Base-by-base conservation (phyloP, 2,888 invertebrate genomes). In the Pediacus dermestoides region DNA sequence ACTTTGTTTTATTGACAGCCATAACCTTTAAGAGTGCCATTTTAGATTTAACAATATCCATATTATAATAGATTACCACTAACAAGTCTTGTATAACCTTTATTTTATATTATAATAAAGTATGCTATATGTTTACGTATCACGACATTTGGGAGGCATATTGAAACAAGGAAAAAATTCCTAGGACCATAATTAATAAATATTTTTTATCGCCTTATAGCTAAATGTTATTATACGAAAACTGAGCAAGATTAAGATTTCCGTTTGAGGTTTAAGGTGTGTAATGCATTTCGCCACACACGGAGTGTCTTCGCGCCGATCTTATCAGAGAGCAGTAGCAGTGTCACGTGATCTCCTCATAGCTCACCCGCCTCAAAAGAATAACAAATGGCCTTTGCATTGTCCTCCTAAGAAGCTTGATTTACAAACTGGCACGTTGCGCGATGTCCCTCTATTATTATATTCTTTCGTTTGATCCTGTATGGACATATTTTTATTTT, bases 281-380 rank as follows among this genome's bases (percentile, higher is more conserved):
- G 43, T 43, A 34, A 37, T 38, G 26, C 16, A 34, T 46, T 42
- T 44, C 39, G 46, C 50, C 50, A 50, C 50, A 48, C 50, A 50
- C 39, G 37, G 32, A 26, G 45, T 14, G 22, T 39, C 37, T 49
- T 49, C 37, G 33, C 44, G 42, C 42, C 44, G 50, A 50, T 50
- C 40, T 44, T 50, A 50, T 50, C 50, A 30, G 30, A 25, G 44
- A 23, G 46, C 25, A 36, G 48, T 46, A 50, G 50, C 50, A 30
- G 33, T 48, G 46, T 46, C 48, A 46, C 44, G 44, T 48, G 50
- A 46, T 44, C 44, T 34, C 16, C 27, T 40, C 44, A 42, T 44
- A 48, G 34, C 47, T 46, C 42, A 47, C 36, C 35, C 26, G 26
- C 31, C 22, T 38, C 35, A 42, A 42, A 38, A 38, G 42, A 35